A percentile compares a stretch with the other conserved stretches of the same genome.
phyloP scores from a whole-genome alignment of 2,113 vertebrate genomes.

The Amblyornis subalaris region DNA sequence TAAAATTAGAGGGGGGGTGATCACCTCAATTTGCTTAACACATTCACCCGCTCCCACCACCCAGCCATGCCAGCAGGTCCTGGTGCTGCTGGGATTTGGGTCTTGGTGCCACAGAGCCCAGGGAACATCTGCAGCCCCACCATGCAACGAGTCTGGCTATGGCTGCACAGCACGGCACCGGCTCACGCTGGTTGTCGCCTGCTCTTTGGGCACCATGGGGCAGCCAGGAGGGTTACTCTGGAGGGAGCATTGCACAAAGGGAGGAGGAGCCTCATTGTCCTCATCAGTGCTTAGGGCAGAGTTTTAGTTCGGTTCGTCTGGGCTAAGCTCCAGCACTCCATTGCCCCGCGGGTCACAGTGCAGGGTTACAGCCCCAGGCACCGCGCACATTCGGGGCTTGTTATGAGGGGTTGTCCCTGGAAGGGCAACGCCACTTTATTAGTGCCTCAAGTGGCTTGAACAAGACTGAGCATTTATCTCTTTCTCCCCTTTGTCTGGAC shows the following conservation, averaged over 20 bases:
- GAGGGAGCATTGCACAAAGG: not conserved
- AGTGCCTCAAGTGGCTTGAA: not conserved
- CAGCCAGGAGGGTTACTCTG: rapidly evolving
- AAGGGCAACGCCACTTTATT: rapidly evolving
- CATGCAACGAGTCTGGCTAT: rapidly evolving
- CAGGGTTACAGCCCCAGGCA: rapidly evolving
- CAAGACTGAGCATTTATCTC: not conserved
- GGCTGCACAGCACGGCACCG: rapidly evolving
- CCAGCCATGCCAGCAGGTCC: not conserved
- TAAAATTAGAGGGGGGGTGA: not conserved
- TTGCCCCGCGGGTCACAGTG: rapidly evolving
- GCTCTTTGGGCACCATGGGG: rapidly evolving
- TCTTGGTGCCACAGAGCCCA: rapidly evolving
- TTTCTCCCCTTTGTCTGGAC: not conserved
- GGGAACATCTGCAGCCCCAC: not conserved
- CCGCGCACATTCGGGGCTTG: rapidly evolving
- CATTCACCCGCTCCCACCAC: not conserved
- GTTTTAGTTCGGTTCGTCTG: not conserved
- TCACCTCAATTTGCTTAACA: not conserved
- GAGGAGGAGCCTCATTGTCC: not conserved
- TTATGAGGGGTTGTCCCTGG: rapidly evolving
- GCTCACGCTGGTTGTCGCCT: rapidly evolving
- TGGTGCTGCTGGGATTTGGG: not conserved
- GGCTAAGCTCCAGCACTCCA: rapidly evolving
- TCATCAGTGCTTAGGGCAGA: not conserved